Evolutionary conservation across 2,113 vertebrate species (phyloP).

Genomic region (Argyrosomus japonicus): DNA sequence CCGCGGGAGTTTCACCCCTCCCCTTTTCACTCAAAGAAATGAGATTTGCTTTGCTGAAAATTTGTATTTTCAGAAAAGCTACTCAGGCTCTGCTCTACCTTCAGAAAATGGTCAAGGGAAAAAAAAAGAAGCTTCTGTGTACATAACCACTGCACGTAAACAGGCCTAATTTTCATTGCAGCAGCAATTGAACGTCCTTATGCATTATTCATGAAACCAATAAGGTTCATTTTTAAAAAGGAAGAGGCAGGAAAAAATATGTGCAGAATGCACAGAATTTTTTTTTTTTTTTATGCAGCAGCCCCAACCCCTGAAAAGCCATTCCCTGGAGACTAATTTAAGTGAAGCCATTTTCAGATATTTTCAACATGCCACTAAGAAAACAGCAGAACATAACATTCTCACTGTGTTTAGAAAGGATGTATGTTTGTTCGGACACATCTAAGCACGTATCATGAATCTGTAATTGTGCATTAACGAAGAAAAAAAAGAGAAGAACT

Average conservation of each 20-base stretch:
- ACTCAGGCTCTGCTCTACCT: constrained; percentile 75
- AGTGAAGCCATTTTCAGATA: constrained; percentile 79
- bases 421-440: constrained; percentile 37
- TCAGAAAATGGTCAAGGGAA: constrained; percentile 73
- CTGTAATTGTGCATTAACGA: constrained; percentile 34
- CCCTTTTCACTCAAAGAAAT: constrained; percentile 92
- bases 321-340: constrained; percentile 78
- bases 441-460: constrained; percentile 39
- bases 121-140: constrained; percentile 70
- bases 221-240: constrained; percentile 82
- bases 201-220: constrained; percentile 86
- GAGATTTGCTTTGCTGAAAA: constrained; percentile 85
- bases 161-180: constrained; percentile 82
- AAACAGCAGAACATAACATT: constrained; percentile 61
- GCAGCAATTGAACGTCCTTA: constrained; percentile 80
- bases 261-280: constrained; percentile 77
- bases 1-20: constrained; percentile 83
- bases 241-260: constrained; percentile 76
- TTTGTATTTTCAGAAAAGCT: constrained; percentile 83
- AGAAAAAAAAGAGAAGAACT: constrained; percentile 1
- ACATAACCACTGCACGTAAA: constrained; percentile 80
- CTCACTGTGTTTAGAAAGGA: constrained; percentile 47
- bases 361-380: constrained; percentile 75
- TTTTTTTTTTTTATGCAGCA: constrained; percentile 78
- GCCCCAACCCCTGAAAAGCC: constrained; percentile 74